Percentiles rank a stretch among this genome's conserved stretches.
phyloP scores from a whole-genome alignment of 1,140 invertebrate species.

The Phymorhynchus buccinoides region DNA sequence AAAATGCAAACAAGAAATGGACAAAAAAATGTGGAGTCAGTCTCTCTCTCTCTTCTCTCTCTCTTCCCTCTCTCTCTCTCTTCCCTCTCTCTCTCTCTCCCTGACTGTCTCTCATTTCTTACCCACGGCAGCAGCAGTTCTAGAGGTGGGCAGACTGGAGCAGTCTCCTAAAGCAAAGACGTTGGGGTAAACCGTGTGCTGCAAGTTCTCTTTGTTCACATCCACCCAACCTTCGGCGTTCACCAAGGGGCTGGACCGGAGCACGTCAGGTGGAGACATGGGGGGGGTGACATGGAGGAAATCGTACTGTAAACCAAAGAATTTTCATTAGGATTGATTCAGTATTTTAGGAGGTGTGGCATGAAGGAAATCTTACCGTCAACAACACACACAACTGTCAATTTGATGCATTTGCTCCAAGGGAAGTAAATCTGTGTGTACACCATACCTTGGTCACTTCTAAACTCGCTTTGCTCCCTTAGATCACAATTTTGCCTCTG shows the following conservation, averaged over 20 bases:
- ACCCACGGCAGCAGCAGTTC: constrained; percentile 96
- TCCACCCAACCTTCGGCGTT: constrained; percentile 81
- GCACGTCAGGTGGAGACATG: constrained; percentile 79
- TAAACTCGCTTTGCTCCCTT: too few relatives aligned
- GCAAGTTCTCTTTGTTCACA: constrained; percentile 86
- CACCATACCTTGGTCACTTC: too few relatives aligned
- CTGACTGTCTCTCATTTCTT: too few relatives aligned
- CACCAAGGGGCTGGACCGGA: constrained; percentile 76
- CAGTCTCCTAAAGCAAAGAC: constrained; percentile 97
- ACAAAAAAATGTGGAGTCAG: too few relatives aligned
- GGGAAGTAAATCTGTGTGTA: too few relatives aligned
- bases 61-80: constrained; percentile 7
- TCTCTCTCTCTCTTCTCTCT: background rate
- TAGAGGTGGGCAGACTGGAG: constrained; percentile 84
- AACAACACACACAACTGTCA: too few relatives aligned
- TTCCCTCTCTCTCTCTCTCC: background rate
- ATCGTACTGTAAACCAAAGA: constrained; percentile 79
- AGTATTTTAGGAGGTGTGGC: too few relatives aligned
- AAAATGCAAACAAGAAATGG: too few relatives aligned
- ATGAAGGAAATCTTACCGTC: too few relatives aligned
- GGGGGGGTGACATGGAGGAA: constrained; percentile 92
- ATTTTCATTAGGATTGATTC: constrained; percentile 85
- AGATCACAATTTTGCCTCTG: too few relatives aligned
- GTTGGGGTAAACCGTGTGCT: constrained; percentile 86
- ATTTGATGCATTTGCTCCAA: too few relatives aligned